Conservation (phyloP, 2,113 vertebrate genomes). For the Myotis lucifugus region DNA sequence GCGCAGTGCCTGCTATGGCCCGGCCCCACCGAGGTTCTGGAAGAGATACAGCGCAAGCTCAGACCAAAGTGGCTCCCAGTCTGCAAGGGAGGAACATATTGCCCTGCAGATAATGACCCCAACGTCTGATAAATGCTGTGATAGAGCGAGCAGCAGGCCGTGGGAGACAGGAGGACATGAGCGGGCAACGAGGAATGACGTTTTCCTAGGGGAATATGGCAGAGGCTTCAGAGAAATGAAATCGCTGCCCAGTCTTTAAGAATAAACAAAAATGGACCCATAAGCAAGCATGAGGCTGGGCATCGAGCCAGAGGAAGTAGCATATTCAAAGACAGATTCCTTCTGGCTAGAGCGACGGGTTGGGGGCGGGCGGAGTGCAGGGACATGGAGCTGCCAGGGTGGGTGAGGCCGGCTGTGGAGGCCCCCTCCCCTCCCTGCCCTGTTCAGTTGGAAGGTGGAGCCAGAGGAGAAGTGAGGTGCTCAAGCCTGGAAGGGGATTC, state of each 20-base stretch:
- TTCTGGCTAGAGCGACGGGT: not conserved
- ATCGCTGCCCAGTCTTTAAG: not conserved
- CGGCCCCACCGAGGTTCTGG: not conserved
- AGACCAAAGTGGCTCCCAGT: constrained; percentile 33
- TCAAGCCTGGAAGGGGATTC: not conserved
- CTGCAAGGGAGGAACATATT: not conserved
- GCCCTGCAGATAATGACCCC: not conserved
- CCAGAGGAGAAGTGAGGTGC: not conserved
- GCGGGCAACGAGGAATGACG: not conserved
- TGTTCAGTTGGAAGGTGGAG: not conserved
- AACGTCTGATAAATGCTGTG: not conserved
- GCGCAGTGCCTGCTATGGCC: not conserved
- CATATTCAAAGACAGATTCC: not conserved
- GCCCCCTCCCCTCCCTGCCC: too few species aligned
- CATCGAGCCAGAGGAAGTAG: not conserved
- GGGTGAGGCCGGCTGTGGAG: not conserved
- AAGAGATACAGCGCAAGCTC: not conserved
- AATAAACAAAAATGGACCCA: not conserved
- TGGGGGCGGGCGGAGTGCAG: fast-evolving
- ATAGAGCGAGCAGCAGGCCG: not conserved
- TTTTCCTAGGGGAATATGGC: not conserved
- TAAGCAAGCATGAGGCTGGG: not conserved
- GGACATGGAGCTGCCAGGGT: not conserved
- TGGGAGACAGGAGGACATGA: not conserved
- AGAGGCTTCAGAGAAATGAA: constrained; percentile 36